A percentile compares a stretch with the other conserved stretches of the same genome.
These are phyloP conservation scores for Coturnix japonica DNA, from an alignment of 2,113 vertebrate genomes.

Conservation along the genomic window DNA sequence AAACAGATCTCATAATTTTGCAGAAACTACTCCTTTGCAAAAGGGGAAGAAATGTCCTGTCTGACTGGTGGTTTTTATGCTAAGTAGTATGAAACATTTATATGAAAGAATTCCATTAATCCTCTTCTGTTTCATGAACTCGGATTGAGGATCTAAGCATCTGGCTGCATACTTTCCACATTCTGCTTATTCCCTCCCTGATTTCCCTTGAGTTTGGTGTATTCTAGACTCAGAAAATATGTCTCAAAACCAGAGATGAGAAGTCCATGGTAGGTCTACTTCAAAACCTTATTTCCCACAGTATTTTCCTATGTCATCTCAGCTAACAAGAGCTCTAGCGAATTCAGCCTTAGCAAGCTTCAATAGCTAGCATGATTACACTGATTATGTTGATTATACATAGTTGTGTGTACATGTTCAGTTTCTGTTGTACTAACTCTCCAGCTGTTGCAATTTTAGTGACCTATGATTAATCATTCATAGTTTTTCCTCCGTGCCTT, in stretches of 20 bases:
- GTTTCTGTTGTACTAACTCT: background rate
- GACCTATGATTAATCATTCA: background rate
- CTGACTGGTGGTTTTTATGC: background rate
- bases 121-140: background rate
- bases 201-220: background rate
- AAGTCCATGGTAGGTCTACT: background rate
- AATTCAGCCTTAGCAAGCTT: background rate
- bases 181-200: too few relatives aligned
- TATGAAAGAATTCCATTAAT: background rate
- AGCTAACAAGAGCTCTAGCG: background rate
- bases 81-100: background rate
- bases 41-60: background rate
- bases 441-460: background rate
- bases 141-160: background rate
- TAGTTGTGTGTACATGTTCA: background rate
- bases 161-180: background rate
- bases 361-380: background rate
- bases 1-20: background rate
- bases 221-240: background rate
- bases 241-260: background rate
- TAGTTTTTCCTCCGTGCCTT: background rate
- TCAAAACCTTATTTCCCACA: background rate
- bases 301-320: background rate
- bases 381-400: background rate
- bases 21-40: background rate